phyloP scores from a whole-genome alignment of 1,140 invertebrate species.

The Rhyacophila brunnea region DNA sequence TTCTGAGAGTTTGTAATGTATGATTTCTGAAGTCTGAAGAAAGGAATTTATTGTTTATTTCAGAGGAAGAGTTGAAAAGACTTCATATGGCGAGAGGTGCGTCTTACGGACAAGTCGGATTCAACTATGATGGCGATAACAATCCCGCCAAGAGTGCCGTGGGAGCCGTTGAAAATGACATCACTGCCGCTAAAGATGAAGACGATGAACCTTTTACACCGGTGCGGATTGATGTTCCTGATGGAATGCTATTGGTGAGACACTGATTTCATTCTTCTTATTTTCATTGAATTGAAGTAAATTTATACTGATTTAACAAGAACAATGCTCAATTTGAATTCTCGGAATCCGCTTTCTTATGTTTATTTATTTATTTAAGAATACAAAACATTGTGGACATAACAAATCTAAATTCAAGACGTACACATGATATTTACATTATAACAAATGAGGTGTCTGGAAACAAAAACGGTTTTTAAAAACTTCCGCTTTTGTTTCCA shows the following conservation, averaged over 20 bases:
- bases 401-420: too few relatives aligned
- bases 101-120: slow-evolving; percentile 76
- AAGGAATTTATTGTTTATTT: slow-evolving; percentile 33
- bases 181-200: slow-evolving; percentile 39
- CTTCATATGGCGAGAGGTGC: slow-evolving; percentile 62
- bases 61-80: slow-evolving; percentile 90
- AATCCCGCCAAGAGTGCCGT: slow-evolving; percentile 40
- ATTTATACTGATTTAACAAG: too few relatives aligned
- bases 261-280: neutral
- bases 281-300: too few relatives aligned
- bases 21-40: neutral
- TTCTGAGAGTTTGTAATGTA: too few relatives aligned
- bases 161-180: slow-evolving; percentile 35
- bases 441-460: too few relatives aligned
- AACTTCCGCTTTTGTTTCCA: too few relatives aligned
- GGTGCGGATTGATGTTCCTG: slow-evolving; percentile 69
- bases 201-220: slow-evolving; percentile 74
- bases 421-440: too few relatives aligned
- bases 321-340: too few relatives aligned
- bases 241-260: slow-evolving; percentile 71
- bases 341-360: too few relatives aligned
- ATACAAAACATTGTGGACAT: too few relatives aligned
- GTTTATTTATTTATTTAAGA: too few relatives aligned
- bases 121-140: slow-evolving; percentile 70
- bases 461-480: too few relatives aligned